Percentiles rank a stretch among this genome's conserved stretches.
Evolutionary conservation across 1,140 invertebrate genomes (phyloP).

Genomic region (Nasonia vitripennis): DNA sequence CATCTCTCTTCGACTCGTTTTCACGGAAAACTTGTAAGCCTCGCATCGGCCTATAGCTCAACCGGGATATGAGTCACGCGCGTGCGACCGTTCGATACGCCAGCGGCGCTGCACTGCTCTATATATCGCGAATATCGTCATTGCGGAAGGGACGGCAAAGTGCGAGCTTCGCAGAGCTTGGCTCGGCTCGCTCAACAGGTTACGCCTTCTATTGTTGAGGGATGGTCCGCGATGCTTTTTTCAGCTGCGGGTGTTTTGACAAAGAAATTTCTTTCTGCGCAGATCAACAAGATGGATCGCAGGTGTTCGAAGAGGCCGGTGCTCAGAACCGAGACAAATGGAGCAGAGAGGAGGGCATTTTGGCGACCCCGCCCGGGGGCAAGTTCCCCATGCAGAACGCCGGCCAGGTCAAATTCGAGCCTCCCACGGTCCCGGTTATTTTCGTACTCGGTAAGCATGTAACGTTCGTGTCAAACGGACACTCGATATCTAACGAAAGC

Average conservation of each 20-base stretch:
- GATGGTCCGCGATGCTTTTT: no score
- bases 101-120: no score
- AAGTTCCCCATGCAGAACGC: conserved; percentile 84
- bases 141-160: background rate
- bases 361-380: conserved; percentile 78
- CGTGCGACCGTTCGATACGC: background rate
- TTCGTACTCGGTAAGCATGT: conserved; percentile 84
- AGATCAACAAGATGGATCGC: conserved; percentile 86
- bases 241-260: no score
- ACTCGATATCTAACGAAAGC: no score
- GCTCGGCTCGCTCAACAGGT: background rate
- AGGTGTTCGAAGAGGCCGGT: conserved; percentile 80
- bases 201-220: background rate
- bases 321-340: conserved; percentile 72
- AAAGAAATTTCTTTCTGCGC: background rate
- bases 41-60: background rate
- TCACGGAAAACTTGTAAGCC: no score
- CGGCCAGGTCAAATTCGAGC: conserved; percentile 87
- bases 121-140: background rate
- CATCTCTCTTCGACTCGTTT: no score
- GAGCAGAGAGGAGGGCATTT: conserved; percentile 70
- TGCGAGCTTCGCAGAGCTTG: no score
- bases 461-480: conserved; percentile 55
- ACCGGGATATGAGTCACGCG: background rate
- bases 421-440: conserved; percentile 89